These are phyloP conservation scores for Caenorhabditis tropicalis DNA, from an alignment of 1,140 invertebrate species.

Conservation along the genomic window DNA sequence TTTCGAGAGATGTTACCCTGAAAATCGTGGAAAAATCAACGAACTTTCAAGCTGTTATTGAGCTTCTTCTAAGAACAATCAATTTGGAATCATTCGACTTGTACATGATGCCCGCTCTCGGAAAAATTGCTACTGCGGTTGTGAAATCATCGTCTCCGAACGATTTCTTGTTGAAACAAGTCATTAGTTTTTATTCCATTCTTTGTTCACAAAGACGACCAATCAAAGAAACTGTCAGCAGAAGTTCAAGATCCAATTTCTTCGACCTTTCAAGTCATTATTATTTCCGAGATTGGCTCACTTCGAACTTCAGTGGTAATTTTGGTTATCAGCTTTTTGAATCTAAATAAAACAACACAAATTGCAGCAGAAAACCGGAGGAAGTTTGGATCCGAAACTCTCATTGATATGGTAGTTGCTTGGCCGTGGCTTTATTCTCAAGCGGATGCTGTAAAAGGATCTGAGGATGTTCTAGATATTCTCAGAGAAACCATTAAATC, in stretches of 20 bases:
- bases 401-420: slow-evolving; percentile 6
- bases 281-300: neutral
- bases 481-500: neutral
- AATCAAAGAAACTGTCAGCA: neutral
- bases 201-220: slow-evolving; percentile 34
- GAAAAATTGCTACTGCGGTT: slow-evolving; percentile 13
- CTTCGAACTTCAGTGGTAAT: neutral
- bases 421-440: slow-evolving; percentile 51
- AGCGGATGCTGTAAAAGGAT: neutral
- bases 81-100: slow-evolving; percentile 40
- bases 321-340: neutral
- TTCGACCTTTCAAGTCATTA: slow-evolving; percentile 21
- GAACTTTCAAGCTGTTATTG: slow-evolving; percentile 9
- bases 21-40: slow-evolving; percentile 2
- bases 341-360: too few relatives aligned
- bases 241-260: slow-evolving; percentile 18
- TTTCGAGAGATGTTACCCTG: slow-evolving; percentile 16
- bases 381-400: neutral
- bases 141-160: neutral
- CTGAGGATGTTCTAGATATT: neutral
- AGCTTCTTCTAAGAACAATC: slow-evolving; percentile 22
- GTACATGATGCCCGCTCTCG: slow-evolving; percentile 36
- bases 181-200: slow-evolving; percentile 46
- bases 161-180: neutral
- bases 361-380: neutral